Base-by-base conservation (phyloP, 2,888 invertebrate species). In the Sesia bembeciformis region DNA sequence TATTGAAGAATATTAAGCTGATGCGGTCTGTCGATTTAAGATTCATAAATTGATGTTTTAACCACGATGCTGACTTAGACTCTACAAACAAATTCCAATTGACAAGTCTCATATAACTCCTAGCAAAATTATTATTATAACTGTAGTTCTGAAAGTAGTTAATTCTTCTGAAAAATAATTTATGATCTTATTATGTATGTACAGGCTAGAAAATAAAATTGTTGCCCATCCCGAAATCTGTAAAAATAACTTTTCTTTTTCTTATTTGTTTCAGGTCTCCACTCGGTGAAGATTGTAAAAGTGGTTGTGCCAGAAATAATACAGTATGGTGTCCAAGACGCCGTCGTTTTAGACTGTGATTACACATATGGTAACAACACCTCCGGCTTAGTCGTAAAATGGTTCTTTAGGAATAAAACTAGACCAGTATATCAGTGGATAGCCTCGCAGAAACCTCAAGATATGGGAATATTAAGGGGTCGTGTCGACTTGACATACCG, bases 401-500 rank as follows among this genome's bases (percentile, higher is more conserved):
- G 95, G 95, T 94, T 92, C 78, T 91, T 93, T 70, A 92, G 92
- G 74, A 92, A 92, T 70, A 91, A 91, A 72, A 89, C 91, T 2
- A 85, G 92, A 56, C 91, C 92, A 4, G 93, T 95, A 53, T 95
- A 95, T 76, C 95, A 95, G 77, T 95, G 95, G 95, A 95, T 95
- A 58, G 92, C 92, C 38, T 91, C 92, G 1, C 90, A 91, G 62
- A 90, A 90, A 59, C 94, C 94, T 0, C 92, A 92, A 68, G 93
- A 92, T 55, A 86, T 94, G 66, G 93, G 93, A 4, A 85, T 89
- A 52, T 64, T 90, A 56, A 77, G 89, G 55, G 83, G 84, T 39
- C 74, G 91, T 42, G 85, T 94, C 52, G 93, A 95, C 76, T 84
- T 93, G 55, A 88, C 90, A 42, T 94, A 93, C 74, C 89, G 88